phyloP scores from a whole-genome alignment of 2,113 vertebrate genomes.

The Trichechus manatus region DNA sequence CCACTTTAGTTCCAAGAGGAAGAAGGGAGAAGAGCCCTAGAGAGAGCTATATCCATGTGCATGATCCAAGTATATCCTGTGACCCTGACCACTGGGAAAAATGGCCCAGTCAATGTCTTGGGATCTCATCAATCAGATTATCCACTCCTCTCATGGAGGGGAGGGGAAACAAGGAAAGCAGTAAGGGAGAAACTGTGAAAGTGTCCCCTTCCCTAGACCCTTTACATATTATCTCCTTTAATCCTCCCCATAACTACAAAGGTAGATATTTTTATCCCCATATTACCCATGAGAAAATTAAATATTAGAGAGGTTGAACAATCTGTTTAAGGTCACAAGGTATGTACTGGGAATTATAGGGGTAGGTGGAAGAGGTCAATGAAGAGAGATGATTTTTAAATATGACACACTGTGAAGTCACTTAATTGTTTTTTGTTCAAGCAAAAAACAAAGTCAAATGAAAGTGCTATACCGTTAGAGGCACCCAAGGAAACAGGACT shows the following conservation, averaged over 20 bases:
- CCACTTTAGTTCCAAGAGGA: neutral
- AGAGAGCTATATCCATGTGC: neutral
- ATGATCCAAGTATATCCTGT: neutral
- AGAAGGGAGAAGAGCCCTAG: neutral
- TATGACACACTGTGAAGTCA: neutral
- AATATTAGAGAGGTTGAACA: constrained; percentile 21
- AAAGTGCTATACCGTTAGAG: constrained; percentile 71
- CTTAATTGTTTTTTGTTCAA: constrained; percentile 39
- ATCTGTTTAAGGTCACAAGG: neutral
- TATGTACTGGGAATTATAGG: neutral
- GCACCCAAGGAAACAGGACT: constrained; percentile 59
- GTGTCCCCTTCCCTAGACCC: neutral
- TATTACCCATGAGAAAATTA: constrained; percentile 25
- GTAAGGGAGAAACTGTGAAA: neutral
- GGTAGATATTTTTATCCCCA: constrained; percentile 14
- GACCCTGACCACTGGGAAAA: neutral
- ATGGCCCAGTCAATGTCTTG: neutral
- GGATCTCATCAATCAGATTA: neutral
- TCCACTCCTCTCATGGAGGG: neutral
- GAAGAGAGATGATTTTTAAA: constrained; percentile 37
- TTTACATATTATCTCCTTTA: neutral
- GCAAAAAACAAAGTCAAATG: constrained; percentile 72
- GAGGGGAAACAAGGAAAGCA: neutral
- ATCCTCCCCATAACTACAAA: constrained; percentile 22
- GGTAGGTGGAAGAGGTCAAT: neutral